Percentiles rank a stretch among this genome's conserved stretches.
Evolutionary conservation across 2,113 vertebrate species (phyloP).

Genomic region (Phoenicopterus ruber): DNA sequence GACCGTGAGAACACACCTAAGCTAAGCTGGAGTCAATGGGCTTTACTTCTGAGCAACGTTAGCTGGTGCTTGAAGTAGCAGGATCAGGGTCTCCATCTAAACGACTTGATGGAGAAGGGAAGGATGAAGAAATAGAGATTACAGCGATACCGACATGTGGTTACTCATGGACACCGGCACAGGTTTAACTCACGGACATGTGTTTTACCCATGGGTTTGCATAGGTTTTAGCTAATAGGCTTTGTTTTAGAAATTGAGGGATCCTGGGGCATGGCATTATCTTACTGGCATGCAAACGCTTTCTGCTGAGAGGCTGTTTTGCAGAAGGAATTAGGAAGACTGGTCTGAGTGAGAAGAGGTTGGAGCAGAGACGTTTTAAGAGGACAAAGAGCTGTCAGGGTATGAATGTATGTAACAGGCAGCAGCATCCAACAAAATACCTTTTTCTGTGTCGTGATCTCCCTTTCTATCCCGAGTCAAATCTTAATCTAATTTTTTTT

Average conservation of each 20-base stretch:
- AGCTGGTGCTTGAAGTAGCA: background rate
- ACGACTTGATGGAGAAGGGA: background rate
- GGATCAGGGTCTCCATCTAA: background rate
- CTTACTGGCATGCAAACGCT: background rate
- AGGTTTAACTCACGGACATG: background rate
- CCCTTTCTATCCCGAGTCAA: background rate
- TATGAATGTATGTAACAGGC: background rate
- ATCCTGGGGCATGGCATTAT: rapidly evolving
- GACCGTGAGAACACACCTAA: background rate
- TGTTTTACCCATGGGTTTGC: background rate
- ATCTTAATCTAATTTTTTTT: background rate
- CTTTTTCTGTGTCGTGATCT: background rate
- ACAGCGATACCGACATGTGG: rapidly evolving
- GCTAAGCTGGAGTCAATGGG: background rate
- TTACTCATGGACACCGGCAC: background rate
- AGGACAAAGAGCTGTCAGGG: background rate
- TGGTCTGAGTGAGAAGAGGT: background rate
- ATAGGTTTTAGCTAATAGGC: background rate
- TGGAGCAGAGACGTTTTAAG: background rate
- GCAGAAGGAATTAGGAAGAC: background rate
- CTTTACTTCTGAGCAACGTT: background rate
- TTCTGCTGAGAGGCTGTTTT: background rate
- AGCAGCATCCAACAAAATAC: background rate
- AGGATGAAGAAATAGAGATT: background rate
- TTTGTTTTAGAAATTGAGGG: background rate